phyloP scores from a whole-genome alignment of 2,888 invertebrate species.

The Drosophila atripex region DNA sequence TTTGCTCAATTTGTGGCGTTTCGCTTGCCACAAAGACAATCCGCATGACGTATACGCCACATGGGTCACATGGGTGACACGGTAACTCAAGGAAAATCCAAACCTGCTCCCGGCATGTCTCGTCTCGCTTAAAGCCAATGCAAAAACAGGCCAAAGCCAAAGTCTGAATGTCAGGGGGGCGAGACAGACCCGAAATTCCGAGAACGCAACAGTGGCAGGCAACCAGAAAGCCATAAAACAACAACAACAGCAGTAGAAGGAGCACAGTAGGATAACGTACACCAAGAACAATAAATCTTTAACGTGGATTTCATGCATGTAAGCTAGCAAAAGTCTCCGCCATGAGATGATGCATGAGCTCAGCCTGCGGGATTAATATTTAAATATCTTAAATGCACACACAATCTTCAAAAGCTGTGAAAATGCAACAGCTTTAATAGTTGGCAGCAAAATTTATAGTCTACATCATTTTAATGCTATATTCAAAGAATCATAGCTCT shows the following conservation, averaged over 20 bases:
- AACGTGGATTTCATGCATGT: slow-evolving; percentile 65
- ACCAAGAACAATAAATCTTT: slow-evolving; percentile 70
- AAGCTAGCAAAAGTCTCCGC: slow-evolving; percentile 64
- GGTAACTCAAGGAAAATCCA: slow-evolving; percentile 11
- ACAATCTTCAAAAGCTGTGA: slow-evolving; percentile 6
- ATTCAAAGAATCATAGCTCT: too few species aligned
- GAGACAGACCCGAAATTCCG: slow-evolving; percentile 65
- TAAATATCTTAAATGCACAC: slow-evolving; percentile 34
- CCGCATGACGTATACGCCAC: slow-evolving; percentile 62
- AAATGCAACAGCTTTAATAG: slow-evolving; percentile 31
- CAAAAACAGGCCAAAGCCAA: slow-evolving; percentile 60
- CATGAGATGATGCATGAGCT: slow-evolving; percentile 48
- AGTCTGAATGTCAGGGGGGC: slow-evolving; percentile 57
- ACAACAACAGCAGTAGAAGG: slow-evolving; percentile 17
- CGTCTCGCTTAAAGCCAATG: slow-evolving; percentile 69
- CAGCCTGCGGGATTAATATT: slow-evolving; percentile 49
- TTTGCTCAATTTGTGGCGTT: slow-evolving; percentile 24
- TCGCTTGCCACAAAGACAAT: slow-evolving; percentile 48
- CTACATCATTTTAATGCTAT: not conserved
- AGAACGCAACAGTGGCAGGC: slow-evolving; percentile 48
- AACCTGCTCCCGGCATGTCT: slow-evolving; percentile 23
- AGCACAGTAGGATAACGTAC: slow-evolving; percentile 10
- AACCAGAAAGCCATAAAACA: slow-evolving; percentile 19
- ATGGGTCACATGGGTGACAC: slow-evolving; percentile 54
- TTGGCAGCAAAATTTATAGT: not conserved